Evolutionary conservation across 2,888 invertebrate genomes (phyloP).

Genomic region (Pandemis heparana): DNA sequence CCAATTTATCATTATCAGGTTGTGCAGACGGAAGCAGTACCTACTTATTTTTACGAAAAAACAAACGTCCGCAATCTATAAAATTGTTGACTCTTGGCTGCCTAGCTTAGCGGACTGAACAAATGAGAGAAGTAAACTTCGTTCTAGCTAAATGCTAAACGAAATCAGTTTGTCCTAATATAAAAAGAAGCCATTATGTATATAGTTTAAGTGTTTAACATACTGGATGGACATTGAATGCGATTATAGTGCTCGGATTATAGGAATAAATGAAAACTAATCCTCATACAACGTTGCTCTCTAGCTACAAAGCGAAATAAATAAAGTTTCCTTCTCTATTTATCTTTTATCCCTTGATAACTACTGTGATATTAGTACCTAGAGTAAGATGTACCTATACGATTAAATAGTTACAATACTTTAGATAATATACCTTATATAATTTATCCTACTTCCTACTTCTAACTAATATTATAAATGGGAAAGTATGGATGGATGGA

Average conservation of each 20-base stretch:
- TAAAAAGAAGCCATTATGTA: no score
- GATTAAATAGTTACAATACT: no score
- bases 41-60: constrained; percentile 5
- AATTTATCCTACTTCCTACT: no score
- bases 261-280: neutral
- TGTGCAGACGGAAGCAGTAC: neutral
- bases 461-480: no score
- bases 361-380: no score
- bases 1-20: constrained; percentile 21
- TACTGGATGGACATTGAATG: no score
- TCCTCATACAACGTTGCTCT: neutral
- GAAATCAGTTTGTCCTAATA: no score
- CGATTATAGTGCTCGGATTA: neutral
- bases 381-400: no score
- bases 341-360: no score
- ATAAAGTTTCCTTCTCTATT: neutral
- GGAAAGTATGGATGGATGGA: no score
- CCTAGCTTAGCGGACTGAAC: neutral
- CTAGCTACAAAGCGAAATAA: neutral
- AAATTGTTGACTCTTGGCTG: neutral
- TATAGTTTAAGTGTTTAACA: no score
- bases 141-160: neutral
- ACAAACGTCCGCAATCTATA: neutral
- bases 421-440: no score
- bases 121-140: neutral